Base-by-base conservation (phyloP, 2,797 vertebrate genomes). In the Danio choprae region DNA sequence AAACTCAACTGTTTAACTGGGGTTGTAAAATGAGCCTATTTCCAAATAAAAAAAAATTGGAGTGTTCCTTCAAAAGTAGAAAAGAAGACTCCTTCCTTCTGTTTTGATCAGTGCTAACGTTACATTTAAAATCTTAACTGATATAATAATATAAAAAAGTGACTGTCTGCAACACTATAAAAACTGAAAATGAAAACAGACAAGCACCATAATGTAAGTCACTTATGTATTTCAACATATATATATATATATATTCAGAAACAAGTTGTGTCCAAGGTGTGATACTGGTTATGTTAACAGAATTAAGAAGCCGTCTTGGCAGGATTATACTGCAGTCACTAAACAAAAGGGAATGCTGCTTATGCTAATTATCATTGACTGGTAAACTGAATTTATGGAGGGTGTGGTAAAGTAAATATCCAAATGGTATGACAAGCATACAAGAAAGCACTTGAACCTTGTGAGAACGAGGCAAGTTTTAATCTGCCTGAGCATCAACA, bases 401-500 rank as follows among this genome's bases (percentile, higher is more conserved):
- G 60, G 72, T 56, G 73, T 46, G 74, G 41, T 36, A n/a, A 63
- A 46, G 16, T 36, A 76, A 29, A 51, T 59, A 76, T 13, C 7
- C 29, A 51, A 53, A 63, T 44, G 40, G 36, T 74, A 43, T 68
- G 40, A 72, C 41, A 56, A 63, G 38, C 15, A 51, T 22, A 58
- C 46, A 60, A 65, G 13, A 56, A 79, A 82, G 46, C 55, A 77
- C 44, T 63, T 75, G 40, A 46, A 58, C 48, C 44, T 56, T 55
- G 65, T 71, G 58, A 65, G 18, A 71, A 53, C 22, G 29, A 16
- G 69, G 62, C 62, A 51, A 77, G 62, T 84, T 79, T 50, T 43
- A 70, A 72, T 68, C 60, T 81, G 73, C 67, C 63, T 51, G 16
- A 67, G 20, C 53, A 67, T 77, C 20, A 46, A 59, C 5, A 36